Evolutionary conservation across 2,888 invertebrate species (phyloP).

Genomic region (Agrilus cyanescens): DNA sequence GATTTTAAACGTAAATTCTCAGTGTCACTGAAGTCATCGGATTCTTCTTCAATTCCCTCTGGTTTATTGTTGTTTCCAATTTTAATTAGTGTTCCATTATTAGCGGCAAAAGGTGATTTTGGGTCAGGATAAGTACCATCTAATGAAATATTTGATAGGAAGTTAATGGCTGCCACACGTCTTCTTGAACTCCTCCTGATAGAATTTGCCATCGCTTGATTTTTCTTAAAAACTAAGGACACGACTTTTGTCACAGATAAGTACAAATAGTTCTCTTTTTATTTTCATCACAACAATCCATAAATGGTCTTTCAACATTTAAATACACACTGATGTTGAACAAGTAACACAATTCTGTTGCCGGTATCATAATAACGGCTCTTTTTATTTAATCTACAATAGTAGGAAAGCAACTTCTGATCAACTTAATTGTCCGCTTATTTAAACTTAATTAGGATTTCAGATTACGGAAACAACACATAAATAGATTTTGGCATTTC

Average conservation of each 20-base stretch:
- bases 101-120: constrained; percentile 40
- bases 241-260: constrained; percentile 10
- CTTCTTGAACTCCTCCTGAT: constrained; percentile 57
- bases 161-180: constrained; percentile 84
- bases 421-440: no score
- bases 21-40: constrained; percentile 29
- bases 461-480: no score
- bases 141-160: constrained; percentile 88
- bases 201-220: constrained; percentile 39
- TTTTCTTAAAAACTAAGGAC: constrained; percentile 6
- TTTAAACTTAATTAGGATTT: no score
- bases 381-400: no score
- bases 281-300: no score
- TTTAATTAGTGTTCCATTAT: constrained; percentile 32
- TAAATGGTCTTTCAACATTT: no score
- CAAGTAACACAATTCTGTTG: no score
- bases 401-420: no score
- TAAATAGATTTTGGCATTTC: no score
- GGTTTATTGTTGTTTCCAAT: constrained; percentile 8
- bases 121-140: constrained; percentile 79
- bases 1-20: constrained; percentile 19
- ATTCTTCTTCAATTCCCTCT: constrained; percentile 28
- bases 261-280: constrained; percentile 10
- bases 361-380: no score
- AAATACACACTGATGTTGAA: no score